These are phyloP conservation scores for Pseudorhombus dupliciocellatus DNA, from an alignment of 2,113 vertebrate genomes.

Conservation along the genomic window DNA sequence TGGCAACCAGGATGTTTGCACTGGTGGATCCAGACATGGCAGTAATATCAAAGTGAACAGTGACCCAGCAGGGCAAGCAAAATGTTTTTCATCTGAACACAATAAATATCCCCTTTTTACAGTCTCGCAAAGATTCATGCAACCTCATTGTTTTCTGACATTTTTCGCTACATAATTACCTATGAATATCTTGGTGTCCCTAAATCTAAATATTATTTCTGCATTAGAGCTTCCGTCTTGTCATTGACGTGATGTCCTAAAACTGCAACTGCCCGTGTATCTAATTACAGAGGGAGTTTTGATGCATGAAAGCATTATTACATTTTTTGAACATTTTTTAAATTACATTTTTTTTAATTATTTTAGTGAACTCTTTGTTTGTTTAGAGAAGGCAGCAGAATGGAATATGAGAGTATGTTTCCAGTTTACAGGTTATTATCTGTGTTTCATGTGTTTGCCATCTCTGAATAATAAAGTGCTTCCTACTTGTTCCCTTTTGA, in stretches of 20 bases:
- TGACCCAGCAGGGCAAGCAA: neutral
- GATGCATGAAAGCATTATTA: neutral
- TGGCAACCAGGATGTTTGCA: constrained; percentile 54
- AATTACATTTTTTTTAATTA: too few relatives aligned
- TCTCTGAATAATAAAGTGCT: neutral
- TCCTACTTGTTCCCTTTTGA: neutral
- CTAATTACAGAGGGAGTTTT: neutral
- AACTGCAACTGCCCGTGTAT: neutral
- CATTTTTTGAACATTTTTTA: neutral
- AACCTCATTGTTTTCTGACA: neutral
- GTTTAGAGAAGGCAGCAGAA: neutral
- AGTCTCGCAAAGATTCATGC: neutral
- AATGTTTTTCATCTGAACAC: neutral
- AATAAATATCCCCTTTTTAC: neutral
- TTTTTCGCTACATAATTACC: neutral
- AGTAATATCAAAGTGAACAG: neutral
- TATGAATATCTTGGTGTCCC: neutral
- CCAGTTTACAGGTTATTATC: neutral
- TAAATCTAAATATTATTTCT: constrained; percentile 2
- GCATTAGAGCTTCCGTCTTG: neutral
- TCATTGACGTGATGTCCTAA: neutral
- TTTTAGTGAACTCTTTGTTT: neutral
- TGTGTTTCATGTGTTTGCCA: neutral
- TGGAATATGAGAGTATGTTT: neutral
- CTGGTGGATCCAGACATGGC: neutral